phyloP scores from a whole-genome alignment of 2,888 invertebrate genomes.

The Ectobius pallidus region DNA sequence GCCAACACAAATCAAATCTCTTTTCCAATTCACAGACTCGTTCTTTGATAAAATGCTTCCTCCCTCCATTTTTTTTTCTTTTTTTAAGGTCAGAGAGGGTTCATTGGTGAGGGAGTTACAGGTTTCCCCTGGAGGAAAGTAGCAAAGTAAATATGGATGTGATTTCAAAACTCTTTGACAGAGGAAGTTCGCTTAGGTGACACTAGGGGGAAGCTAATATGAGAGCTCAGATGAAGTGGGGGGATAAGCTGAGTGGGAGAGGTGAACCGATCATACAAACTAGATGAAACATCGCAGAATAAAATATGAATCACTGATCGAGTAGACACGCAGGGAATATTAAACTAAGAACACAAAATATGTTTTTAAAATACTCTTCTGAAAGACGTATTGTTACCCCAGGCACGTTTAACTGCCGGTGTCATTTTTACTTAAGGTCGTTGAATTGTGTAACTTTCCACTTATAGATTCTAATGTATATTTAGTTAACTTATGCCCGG shows the following conservation, averaged over 20 bases:
- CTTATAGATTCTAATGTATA: too few species aligned
- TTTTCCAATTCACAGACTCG: not conserved
- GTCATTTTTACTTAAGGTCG: too few species aligned
- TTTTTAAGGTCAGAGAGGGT: not conserved
- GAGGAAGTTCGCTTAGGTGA: not conserved
- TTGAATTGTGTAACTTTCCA: too few species aligned
- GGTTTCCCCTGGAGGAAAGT: not conserved
- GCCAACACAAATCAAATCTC: not conserved
- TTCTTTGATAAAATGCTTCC: not conserved
- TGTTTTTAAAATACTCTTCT: too few species aligned
- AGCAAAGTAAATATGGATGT: not conserved
- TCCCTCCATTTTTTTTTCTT: too few species aligned
- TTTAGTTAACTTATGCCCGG: too few species aligned
- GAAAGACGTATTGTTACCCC: too few species aligned
- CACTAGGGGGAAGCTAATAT: not conserved
- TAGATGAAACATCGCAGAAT: not conserved
- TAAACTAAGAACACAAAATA: too few species aligned
- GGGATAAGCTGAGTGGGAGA: not conserved
- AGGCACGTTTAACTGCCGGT: too few species aligned
- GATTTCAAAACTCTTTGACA: conserved; percentile 2
- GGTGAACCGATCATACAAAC: not conserved
- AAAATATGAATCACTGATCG: too few species aligned
- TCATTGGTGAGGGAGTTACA: not conserved
- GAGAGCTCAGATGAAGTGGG: not conserved
- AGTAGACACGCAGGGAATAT: too few species aligned